Base-by-base conservation (phyloP, 2,113 vertebrate species). In the Nothoprocta perdicaria region DNA sequence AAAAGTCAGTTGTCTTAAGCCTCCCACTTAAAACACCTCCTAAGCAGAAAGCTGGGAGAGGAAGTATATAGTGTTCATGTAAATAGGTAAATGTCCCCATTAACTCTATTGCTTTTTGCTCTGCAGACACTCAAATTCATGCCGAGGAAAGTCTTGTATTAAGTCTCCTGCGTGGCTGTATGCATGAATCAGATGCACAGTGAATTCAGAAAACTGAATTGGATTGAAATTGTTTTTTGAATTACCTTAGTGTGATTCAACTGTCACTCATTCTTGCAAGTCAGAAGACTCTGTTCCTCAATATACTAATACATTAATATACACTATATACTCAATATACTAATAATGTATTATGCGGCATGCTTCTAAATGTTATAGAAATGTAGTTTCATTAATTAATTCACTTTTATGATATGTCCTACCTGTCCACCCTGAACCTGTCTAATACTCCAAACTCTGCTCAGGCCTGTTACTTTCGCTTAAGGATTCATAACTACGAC, bases 381-480 rank as follows among this genome's bases (percentile, higher is more conserved):
- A 91, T 38, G 68, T 84, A 75, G 24, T 27, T 88, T 86, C 23
- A 69, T 85, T 91, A 78, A 92, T 75, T 90, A 61, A 92, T 93
- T 86, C 31, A 66, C 33, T 19, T 58, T 33, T 60, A 35, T 46
- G 14, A 63, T 78, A 76, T 18, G 8, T 27, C 89, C 86, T 80
- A 63, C 55, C 53, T 85, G 2, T 73, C 62, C 87, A 10, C 63
- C n/a, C 62, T 86, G 69, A 87, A 62, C 41, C 89, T 73, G n/a
- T 29, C 27, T 89, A 73, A 82, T 58, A 60, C 40, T 80, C 57
- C 85, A 66, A 62, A 85, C 83, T 90, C 66, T 66, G 58, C 35
- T 79, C 62, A 81, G n/a, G 29, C 85, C 88, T 77, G 43, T 72
- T 92, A 80, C 48, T 92, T 93, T 77, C 69, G 87, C 69, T 66